Conservation (phyloP, 2,113 vertebrate species). For the Callospermophilus lateralis region DNA sequence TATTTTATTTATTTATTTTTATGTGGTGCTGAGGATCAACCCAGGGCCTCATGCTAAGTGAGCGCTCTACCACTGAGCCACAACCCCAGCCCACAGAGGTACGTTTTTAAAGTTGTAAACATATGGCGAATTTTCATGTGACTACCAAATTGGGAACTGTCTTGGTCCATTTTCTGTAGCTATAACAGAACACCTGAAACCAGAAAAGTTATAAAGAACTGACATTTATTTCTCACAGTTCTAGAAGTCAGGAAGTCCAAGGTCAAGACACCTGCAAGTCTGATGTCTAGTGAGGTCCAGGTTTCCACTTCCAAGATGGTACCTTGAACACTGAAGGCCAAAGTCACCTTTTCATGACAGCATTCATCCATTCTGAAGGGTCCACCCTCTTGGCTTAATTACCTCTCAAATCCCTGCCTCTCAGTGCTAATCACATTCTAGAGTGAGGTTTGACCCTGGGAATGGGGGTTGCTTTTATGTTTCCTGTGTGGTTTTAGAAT, state of each 20-base stretch:
- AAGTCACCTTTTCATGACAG: not conserved
- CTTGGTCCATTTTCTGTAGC: not conserved
- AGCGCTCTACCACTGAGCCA: too few relatives aligned
- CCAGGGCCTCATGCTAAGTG: too few relatives aligned
- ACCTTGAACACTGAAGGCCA: too few relatives aligned
- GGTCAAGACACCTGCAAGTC: not conserved
- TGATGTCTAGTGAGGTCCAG: not conserved
- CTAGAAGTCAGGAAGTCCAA: not conserved
- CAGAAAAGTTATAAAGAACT: not conserved
- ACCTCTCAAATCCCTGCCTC: not conserved
- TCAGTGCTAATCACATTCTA: not conserved
- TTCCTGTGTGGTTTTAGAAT: not conserved
- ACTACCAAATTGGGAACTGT: not conserved
- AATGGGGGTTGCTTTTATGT: not conserved
- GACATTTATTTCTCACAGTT: not conserved
- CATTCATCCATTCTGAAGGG: not conserved
- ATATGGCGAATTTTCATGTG: not conserved
- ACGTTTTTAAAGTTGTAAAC: not conserved
- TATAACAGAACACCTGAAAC: not conserved
- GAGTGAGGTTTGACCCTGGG: not conserved
- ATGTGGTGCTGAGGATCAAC: too few relatives aligned
- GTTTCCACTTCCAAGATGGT: not conserved
- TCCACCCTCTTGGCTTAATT: not conserved
- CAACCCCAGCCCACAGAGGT: too few relatives aligned
- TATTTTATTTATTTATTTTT: too few relatives aligned